Conservation (phyloP, 2,113 vertebrate species). For the Solea senegalensis region DNA sequence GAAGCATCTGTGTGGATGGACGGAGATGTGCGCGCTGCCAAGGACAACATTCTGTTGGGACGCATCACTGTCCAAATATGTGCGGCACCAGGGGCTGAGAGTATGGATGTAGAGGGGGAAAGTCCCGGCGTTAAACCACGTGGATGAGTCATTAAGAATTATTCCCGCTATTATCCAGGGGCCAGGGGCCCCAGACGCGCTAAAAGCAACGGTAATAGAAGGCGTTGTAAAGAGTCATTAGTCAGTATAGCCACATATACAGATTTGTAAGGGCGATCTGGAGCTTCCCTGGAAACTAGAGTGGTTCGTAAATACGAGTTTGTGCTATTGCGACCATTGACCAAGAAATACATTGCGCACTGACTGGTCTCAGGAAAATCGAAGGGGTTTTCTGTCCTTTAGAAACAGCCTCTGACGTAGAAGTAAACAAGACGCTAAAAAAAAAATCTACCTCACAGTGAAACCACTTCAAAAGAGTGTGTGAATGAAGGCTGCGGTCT, state of each 20-base stretch:
- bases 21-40: conserved; percentile 39
- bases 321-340: conserved; percentile 2
- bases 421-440: conserved; percentile 38
- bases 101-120: conserved; percentile 25
- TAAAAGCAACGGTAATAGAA: neutral
- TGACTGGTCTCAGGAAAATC: conserved; percentile 17
- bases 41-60: conserved; percentile 42
- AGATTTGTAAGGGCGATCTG: neutral
- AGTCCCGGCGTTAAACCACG: conserved; percentile 42
- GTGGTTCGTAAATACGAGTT: too few species aligned
- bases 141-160: conserved; percentile 41
- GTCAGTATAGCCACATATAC: too few species aligned
- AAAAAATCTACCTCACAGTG: neutral
- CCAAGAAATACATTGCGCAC: neutral
- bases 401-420: conserved; percentile 43
- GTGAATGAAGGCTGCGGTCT: conserved; percentile 34
- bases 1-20: conserved; percentile 56
- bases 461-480: conserved; percentile 60
- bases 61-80: conserved; percentile 67
- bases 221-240: neutral
- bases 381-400: conserved; percentile 50
- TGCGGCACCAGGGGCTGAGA: conserved; percentile 7
- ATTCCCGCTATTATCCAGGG: neutral
- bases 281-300: neutral
- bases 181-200: neutral